Percentiles rank a stretch among this genome's conserved stretches.
These are phyloP conservation scores for Eutrigla gurnardus DNA, from an alignment of 2,797 vertebrate species.

Conservation along the genomic window DNA sequence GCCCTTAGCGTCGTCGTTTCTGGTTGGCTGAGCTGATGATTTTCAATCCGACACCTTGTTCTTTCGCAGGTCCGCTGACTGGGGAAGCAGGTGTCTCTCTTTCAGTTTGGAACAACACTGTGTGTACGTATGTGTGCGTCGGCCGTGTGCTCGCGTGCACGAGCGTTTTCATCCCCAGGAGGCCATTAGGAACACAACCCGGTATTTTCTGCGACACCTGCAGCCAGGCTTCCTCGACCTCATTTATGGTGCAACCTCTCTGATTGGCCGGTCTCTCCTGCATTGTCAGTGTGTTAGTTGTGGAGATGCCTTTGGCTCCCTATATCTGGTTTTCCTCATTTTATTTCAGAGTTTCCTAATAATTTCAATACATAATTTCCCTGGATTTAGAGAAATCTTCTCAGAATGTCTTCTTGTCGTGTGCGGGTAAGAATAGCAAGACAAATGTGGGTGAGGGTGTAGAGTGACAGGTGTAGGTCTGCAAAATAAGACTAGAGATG, in stretches of 20 bases:
- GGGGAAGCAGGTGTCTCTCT: conserved; percentile 56
- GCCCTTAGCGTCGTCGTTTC: conserved; percentile 41
- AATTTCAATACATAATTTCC: conserved; percentile 4
- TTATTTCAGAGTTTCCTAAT: neutral
- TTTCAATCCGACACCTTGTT: conserved; percentile 40
- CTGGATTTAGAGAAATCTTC: neutral
- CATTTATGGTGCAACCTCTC: conserved; percentile 39
- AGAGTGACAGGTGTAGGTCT: conserved; percentile 13
- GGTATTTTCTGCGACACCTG: conserved; percentile 58
- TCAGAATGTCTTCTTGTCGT: neutral
- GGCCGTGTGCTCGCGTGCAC: conserved; percentile 1
- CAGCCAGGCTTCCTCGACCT: conserved; percentile 48
- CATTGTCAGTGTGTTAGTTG: neutral
- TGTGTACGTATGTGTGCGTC: neutral
- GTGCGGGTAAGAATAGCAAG: neutral
- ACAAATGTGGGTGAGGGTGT: conserved; percentile 15
- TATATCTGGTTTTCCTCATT: neutral
- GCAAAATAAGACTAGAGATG: conserved; percentile 18
- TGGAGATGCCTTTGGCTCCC: neutral
- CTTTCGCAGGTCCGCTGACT: conserved; percentile 48
- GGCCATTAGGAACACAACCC: conserved; percentile 28
- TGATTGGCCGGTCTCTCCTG: conserved; percentile 29
- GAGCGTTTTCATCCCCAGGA: conserved; percentile 9
- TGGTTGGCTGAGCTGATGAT: conserved; percentile 62
- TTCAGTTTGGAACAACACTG: conserved; percentile 16